These are phyloP conservation scores for Calypte anna DNA, from an alignment of 2,113 vertebrate species.

Conservation along the genomic window DNA sequence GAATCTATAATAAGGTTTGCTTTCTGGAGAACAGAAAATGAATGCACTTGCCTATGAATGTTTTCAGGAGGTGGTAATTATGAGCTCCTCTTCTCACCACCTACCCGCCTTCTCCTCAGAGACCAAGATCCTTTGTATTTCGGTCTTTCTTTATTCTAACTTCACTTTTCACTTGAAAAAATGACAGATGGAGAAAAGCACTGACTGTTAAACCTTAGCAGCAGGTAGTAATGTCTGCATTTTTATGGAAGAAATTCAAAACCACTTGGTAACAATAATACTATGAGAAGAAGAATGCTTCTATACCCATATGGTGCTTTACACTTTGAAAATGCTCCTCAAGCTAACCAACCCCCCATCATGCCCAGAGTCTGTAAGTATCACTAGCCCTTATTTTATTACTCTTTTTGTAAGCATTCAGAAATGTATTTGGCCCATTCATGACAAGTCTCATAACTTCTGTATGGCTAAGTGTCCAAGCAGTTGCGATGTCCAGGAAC, in stretches of 20 bases:
- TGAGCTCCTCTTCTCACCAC: conserved; percentile 45
- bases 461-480: background rate
- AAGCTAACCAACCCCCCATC: background rate
- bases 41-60: conserved; percentile 13
- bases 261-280: conserved; percentile 4
- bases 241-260: conserved; percentile 37
- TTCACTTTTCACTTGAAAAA: conserved; percentile 47
- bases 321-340: background rate
- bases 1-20: conserved; percentile 11
- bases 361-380: background rate
- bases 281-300: background rate
- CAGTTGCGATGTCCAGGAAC: background rate
- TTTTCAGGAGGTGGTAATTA: conserved; percentile 51
- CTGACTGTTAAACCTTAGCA: conserved; percentile 47
- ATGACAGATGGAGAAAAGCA: conserved; percentile 45
- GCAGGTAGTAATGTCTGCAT: conserved; percentile 44
- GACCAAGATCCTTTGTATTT: conserved; percentile 49
- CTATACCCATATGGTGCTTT: background rate
- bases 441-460: background rate
- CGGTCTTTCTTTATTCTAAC: conserved; percentile 30
- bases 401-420: background rate
- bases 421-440: background rate
- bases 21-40: conserved; percentile 29
- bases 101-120: conserved; percentile 10
- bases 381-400: background rate